Base-by-base conservation (phyloP, 2,888 invertebrate species). In the Abscondita cerata region DNA sequence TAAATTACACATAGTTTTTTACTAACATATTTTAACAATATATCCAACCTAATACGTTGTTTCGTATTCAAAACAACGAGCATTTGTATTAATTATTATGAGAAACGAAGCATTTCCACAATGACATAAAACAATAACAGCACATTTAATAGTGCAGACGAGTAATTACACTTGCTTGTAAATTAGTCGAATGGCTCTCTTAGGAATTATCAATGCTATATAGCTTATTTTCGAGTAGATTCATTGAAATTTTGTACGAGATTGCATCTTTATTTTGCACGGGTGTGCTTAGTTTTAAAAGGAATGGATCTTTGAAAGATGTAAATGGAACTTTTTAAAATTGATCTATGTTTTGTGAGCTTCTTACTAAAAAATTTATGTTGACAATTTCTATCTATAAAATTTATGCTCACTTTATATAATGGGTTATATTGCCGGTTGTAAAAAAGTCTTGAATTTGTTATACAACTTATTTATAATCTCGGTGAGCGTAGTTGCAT, bases 111-210 rank as follows among this genome's bases (percentile, higher is more conserved):
- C 48, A 31, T 34, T 38, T 44, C 19, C 36, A 34, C 20, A 25
- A 47, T 16, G 38, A 56, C 38, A 50, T 25, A 56, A 55, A 56
- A 48, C 40, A 38, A 36, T 47, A 48, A 48, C 40, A 56, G 48
- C 34, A 25, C 55, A 56, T 38, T 56, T 56, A 56, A 56, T 56
- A 36, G 48, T 38, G 25, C 36, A 47, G 48, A 44, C 48, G 47
- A 56, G 36, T 56, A 47, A 57, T 51, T 57, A 44, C 50, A 41
- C 16, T 50, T 41, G 40, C 18, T 41, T 38, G 55, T 57, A 57
- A 57, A 57, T 57, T 57, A 34, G 40, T 33, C 40, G 48, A 57
- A 57, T 41, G 51, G n/a, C 12, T 44, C 57, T 51, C 57, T 18
- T 20, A 51, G 19, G 57, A 33, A 25, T 18, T 34, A 47, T 20